These are phyloP conservation scores for Charadrius vociferus DNA, from an alignment of 2,113 vertebrate genomes.

Conservation along the genomic window DNA sequence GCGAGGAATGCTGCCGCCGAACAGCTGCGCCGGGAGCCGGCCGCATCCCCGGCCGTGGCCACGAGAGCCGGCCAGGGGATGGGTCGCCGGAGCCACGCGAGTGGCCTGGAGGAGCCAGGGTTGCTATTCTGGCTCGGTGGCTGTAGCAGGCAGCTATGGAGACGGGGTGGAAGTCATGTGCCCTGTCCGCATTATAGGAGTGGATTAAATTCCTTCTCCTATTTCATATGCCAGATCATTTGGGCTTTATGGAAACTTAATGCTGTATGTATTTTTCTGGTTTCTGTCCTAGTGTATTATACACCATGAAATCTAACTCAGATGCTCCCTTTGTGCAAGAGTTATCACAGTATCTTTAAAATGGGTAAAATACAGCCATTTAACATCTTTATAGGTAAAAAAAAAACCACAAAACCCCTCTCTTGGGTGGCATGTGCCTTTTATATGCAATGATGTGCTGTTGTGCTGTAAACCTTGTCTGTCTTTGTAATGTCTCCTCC, in stretches of 20 bases:
- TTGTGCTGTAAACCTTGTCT: not conserved
- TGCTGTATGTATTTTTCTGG: constrained; percentile 43
- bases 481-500: constrained; percentile 20
- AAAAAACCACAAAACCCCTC: not conserved
- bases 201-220: constrained; percentile 57
- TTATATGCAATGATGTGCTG: not conserved
- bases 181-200: constrained; percentile 37
- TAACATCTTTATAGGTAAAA: not conserved
- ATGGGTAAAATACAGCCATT: not conserved
- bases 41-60: not conserved
- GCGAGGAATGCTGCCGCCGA: rapidly evolving
- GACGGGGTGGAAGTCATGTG: constrained; percentile 43
- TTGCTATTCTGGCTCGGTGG: not conserved
- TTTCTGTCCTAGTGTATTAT: constrained; percentile 34
- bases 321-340: constrained; percentile 22
- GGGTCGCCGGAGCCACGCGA: not conserved
- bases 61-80: rapidly evolving
- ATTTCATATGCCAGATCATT: constrained; percentile 39
- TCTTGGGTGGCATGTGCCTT: constrained; percentile 2
- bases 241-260: constrained; percentile 56
- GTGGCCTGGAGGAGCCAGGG: not conserved
- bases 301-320: constrained; percentile 46
- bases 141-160: constrained; percentile 26
- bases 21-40: not conserved
- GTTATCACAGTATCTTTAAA: not conserved